Evolutionary conservation across 2,797 vertebrate species (phyloP), one percentile per base, ranked within the genome.

Genomic region (Micrastur ruficollis): DNA sequence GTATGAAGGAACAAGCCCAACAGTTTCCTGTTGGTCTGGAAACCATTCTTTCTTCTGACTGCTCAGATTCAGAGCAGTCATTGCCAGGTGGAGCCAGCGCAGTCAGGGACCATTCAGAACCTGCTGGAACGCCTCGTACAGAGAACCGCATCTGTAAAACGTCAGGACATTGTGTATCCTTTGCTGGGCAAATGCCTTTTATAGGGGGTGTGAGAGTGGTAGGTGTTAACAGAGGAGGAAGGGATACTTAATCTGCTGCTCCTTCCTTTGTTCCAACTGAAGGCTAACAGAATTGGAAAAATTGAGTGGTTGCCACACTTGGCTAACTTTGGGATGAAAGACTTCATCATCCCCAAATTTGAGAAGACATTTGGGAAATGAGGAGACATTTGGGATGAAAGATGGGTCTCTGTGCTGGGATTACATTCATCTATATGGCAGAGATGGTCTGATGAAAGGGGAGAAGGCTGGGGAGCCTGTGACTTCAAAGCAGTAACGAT

Each of bases 101-200:
- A 76, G 52, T 86, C 59, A 59, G 92, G 53, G 65, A 91, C 91
- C 15, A 49, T 98, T 68, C 95, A 96, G 93, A 91, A 88, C 31
- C 94, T 98, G 76, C 71, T 98, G 91, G 92, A 98, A 62, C 72
- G 15, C 40, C 96, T 98, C 38, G 49, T 49, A 29, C 90, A 65
- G 42, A 92, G 65, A 67, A 83, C 32, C 5, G 14, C 29, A 6
- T 82, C 62, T 67, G 53, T 40, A 5, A 81, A 61, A 53, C 74
- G 70, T 42, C 95, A 95, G 72, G 96, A 97, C 78, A 89, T 98
- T 76, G 76, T 98, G 98, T 98, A 98, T 98, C 98, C 98, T 98
- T 97, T 76, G 50, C 61, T 93, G 88, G 26, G 49, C 58, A 49
- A 23, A 36, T 31, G 49, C 32, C 44, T 84, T 81, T 83, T 38